Evolutionary conservation across 2,888 invertebrate species (phyloP), one percentile per base, ranked within the genome.

Genomic region (Actias luna): DNA sequence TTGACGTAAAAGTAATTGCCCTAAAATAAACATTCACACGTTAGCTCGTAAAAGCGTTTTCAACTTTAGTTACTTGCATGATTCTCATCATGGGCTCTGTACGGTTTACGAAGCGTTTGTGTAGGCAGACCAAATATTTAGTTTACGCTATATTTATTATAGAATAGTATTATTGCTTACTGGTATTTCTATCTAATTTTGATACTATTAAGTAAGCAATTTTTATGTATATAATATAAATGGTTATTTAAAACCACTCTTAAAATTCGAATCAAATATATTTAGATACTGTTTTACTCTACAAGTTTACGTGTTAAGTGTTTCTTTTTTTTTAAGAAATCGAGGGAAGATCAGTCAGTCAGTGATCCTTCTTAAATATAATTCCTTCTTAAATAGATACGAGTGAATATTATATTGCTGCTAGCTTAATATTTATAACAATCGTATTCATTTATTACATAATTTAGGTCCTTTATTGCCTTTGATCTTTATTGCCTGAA

Each of bases 21-120:
- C 66, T 69, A 70, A 77, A 74, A 77, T 77, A 77, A 79, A 74
- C 72, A 69, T 70, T 69, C 60, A 59, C 64, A 65, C 69, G 62
- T 60, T 39, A 59, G 59, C 67, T 66, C 63, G 61, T 68, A 33
- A 67, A 70, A 74, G 65, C 67, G 64, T 72, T 73, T 75, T 71
- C 66, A 65, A 59, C 59, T 63, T 63, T 59, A 63, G 63, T 52
- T 63, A 63, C 67, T 64, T 65, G 64, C 58, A 35, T 46, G 60
- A 62, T 55, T 58, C 55, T 58, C 58, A 52, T 61, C 64, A 60
- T 42, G 59, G 67, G 52, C 61, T 25, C 33, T 59, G 36, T 29
- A 25, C 35, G 31, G 22, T n/a, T 63, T 25, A 59, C 46, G 52
- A 42, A 42, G 29, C 50, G 42, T 60, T 31, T 31, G 12, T 59